Base-by-base conservation (phyloP, 2,888 invertebrate genomes). In the Stratiomys singularior region DNA sequence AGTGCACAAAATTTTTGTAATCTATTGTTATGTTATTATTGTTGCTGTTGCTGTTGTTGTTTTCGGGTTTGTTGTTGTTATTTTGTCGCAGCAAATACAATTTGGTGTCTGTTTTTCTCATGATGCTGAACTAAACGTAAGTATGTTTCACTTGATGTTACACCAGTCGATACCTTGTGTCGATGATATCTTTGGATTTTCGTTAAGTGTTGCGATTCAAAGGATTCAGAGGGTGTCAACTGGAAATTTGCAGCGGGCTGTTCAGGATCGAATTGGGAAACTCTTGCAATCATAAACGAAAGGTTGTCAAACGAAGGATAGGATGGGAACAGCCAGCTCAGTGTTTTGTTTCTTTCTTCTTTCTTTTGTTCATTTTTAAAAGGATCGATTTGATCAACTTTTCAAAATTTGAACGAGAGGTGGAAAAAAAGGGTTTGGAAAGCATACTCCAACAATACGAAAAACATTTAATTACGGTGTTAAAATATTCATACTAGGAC, bases 71-170 rank as follows among this genome's bases (percentile, higher is more conserved):
- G 74, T 58, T 74, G 30, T 58, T 74, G 74, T 28, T 37, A 44
- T 74, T 58, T 74, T 74, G 74, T 74, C 74, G 58, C 74, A 37
- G 37, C 60, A 58, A 72, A 72, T 72, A 72, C 71, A 28, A 52
- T 18, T 72, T 66, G 30, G 66, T 66, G 69, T 58, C 74, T 18
- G 60, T 47, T 74, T 37, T 60, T 74, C 74, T 44, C 74, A 74
- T 74, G 60, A 27, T 21, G 52, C 60, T 58, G 21, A 74, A 74
- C 74, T 58, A 37, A 37, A 37, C 37, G 37, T 5, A 37, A 37
- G 37, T 37, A 58, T 74, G 37, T 74, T 60, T 52, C 60, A 74
- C 11, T 58, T 60, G 60, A 58, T 60, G 44, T 44, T 30, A 58
- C 37, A 37, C 21, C 46, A 69, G 69, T 46, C 23, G 30, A 47